Base-by-base conservation (phyloP, 92 coral and sea anemone species). In the Meandrina meandrites region DNA sequence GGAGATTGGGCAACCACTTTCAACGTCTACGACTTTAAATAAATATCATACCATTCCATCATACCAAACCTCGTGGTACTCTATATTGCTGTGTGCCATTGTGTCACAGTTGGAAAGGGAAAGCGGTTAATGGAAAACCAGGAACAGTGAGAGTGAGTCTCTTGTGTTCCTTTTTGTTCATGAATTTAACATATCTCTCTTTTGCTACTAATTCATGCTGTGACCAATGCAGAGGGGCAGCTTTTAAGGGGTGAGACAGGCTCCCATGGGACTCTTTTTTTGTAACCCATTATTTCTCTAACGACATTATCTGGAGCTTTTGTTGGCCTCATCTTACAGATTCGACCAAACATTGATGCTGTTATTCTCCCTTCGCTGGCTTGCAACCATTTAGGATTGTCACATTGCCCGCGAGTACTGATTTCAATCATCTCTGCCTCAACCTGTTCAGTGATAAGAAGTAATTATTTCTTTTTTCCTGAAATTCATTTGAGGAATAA, bases 311-410 rank as follows among this genome's bases (percentile, higher is more conserved):
- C 56, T 51, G 9, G 56, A 51, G 56, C 14, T 51, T 51, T 51
- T 86, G 84, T 86, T 62, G 83, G 14, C 56, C 56, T 51, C 56
- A 60, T 81, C 51, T 78, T 76, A 68, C 76, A 72, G 54, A 86
- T 76, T 50, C 69, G 71, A 28, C 85, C 89, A 86, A 86, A 86
- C 76, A 45, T 40, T 69, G 90, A 80, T 35, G 85, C 90, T 80
- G 90, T 87, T 76, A 87, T 87, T 66, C 86, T 76, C 82, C 81
- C 80, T 24, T 79, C 80, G 54, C 81, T 71, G 70, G 77, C 75
- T 40, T 87, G 69, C 75, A 87, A 79, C 80, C 86, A 80, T 83
- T 54, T 64, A 71, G 90, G 81, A 66, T 87, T 87, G 32, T 30
- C 90, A 80, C 86, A 80, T 51, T 87, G 84, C 12, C 89, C 71